phyloP scores from a whole-genome alignment of 2,113 vertebrate species.

The Narcine bancroftii region DNA sequence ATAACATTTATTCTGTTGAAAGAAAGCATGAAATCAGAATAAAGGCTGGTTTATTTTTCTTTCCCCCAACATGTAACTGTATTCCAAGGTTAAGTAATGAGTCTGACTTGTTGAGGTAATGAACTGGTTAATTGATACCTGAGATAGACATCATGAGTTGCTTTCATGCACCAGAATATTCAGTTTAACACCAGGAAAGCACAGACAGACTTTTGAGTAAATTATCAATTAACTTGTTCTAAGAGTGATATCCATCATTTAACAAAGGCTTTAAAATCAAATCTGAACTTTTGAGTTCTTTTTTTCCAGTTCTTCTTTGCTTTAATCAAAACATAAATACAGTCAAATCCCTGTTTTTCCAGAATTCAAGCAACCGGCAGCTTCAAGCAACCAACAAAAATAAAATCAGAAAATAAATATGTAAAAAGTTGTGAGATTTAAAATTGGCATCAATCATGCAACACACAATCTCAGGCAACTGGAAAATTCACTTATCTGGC shows the following conservation, averaged over 20 bases:
- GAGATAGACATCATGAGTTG: background rate
- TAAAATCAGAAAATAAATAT: no score
- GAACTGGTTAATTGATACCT: background rate
- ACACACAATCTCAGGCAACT: no score
- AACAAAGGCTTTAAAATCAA: background rate
- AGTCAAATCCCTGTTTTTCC: background rate
- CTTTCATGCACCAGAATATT: background rate
- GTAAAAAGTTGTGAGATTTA: no score
- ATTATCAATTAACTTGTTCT: background rate
- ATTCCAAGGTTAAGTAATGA: background rate
- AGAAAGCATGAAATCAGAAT: background rate
- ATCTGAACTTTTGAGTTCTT: background rate
- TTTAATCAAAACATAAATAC: slow-evolving; percentile 6
- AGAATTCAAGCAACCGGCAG: no score
- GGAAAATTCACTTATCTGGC: no score
- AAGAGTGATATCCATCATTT: background rate
- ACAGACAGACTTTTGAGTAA: background rate
- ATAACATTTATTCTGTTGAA: background rate
- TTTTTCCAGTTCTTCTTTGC: background rate
- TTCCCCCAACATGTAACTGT: no score
- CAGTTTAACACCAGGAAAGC: background rate
- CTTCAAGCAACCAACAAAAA: no score
- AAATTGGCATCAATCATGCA: no score
- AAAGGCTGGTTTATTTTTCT: background rate
- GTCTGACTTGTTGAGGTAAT: background rate